Base-by-base conservation (phyloP, 64 coral and sea anemone genomes). In the Anthopleura sola region DNA sequence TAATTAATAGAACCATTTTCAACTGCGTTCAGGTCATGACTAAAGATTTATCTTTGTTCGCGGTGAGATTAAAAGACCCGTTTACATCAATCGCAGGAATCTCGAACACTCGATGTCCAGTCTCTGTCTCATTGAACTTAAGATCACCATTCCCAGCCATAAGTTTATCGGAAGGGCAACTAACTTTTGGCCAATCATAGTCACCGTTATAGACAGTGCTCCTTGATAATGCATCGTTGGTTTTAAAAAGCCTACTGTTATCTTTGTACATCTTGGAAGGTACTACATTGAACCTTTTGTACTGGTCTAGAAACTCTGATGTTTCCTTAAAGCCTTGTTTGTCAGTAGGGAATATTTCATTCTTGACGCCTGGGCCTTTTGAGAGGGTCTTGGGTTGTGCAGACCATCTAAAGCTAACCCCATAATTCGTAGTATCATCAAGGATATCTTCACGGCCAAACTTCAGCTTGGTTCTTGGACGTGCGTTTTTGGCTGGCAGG, bases 211-310 rank as follows among this genome's bases (percentile, higher is more conserved):
- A 98, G 0, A 94, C 86, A 33, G 96, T 92, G 50, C 83, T 75
- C 49, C 83, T 84, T 15, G 84, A 84, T 0, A 98, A 36, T 47
- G n/a, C 81, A 51, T 94, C 89, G 28, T 50, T 78, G 24, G 86
- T 94, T 84, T 98, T 94, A 40, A 98, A 98, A 46, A 98, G 90
- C 74, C 85, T 49, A 55, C 96, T 98, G 50, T 89, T 89, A 58
- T 94, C 96, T 55, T 88, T 87, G 58, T 92, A 94, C 80, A 93
- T 92, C 75, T 81, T 94, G 23, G 96, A 48, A 18, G 96, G 96
- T 3, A 91, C 58, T 3, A 94, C 96, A 12, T 94, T 91, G 85
- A 94, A 94, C 36, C 90, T 89, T 84, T 94, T 98, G 82, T 98
- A 98, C 29, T 94, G 91, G 75, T 97, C 94, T 18, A 97, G 53